These are phyloP conservation scores for Synanthedon vespiformis DNA, from an alignment of 2,888 invertebrate species.

Conservation along the genomic window DNA sequence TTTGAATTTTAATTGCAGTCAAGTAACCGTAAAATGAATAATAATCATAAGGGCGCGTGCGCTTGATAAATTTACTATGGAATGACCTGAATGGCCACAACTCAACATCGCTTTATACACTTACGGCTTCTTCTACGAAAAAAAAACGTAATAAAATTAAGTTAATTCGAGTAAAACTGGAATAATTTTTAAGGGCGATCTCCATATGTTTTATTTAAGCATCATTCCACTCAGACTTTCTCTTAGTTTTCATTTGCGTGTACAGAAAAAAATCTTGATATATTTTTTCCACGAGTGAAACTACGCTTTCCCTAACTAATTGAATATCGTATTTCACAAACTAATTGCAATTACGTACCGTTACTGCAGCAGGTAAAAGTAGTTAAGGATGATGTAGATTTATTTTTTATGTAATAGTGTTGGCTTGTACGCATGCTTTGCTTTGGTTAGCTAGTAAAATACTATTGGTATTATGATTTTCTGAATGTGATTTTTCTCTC, in stretches of 20 bases:
- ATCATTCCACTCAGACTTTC: constrained; percentile 27
- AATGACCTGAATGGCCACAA: constrained; percentile 4
- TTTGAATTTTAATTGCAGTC: constrained; percentile 1
- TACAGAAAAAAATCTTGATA: constrained; percentile 57
- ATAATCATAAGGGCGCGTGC: constrained; percentile 3
- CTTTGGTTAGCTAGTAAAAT: constrained; percentile 48
- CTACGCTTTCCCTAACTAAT: constrained; percentile 59
- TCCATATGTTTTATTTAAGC: constrained; percentile 1
- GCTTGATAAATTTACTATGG: constrained; percentile 2
- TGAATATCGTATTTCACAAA: constrained; percentile 50
- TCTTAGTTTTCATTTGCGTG: constrained; percentile 59
- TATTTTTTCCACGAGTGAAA: constrained; percentile 53
- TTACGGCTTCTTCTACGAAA: neutral
- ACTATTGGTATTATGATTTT: constrained; percentile 50
- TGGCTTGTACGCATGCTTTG: constrained; percentile 48
- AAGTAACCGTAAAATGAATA: constrained; percentile 3
- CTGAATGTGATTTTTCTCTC: constrained; percentile 70
- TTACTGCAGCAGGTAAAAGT: constrained; percentile 2
- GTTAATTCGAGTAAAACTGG: neutral
- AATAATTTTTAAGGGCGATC: constrained; percentile 2
- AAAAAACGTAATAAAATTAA: neutral
- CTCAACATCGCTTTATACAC: constrained; percentile 1
- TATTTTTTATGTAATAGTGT: constrained; percentile 12
- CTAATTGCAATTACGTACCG: constrained; percentile 41
- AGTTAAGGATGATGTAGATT: constrained; percentile 13